Percentiles rank a stretch among this genome's conserved stretches.
Conservation (phyloP, 2,888 invertebrate genomes). For the Tenthredo mesomela region DNA sequence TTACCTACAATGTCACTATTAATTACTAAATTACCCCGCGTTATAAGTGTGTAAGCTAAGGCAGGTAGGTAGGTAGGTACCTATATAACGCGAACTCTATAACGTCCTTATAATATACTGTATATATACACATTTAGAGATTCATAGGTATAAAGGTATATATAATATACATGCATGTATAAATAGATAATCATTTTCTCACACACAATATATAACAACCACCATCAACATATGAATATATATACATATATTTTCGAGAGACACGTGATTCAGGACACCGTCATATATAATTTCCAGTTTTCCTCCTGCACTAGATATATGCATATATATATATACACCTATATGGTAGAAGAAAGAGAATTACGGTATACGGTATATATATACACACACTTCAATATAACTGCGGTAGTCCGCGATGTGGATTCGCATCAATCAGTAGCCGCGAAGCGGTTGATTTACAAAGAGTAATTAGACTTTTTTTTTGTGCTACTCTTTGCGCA, state of each 20-base stretch:
- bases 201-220: not conserved
- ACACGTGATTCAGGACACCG: not conserved
- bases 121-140: not conserved
- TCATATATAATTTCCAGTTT: not conserved
- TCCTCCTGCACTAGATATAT: not conserved
- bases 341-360: not conserved
- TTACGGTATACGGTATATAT: not conserved
- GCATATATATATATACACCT: not conserved
- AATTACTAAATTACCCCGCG: constrained; percentile 72
- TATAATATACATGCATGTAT: not conserved
- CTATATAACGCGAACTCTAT: not conserved
- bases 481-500: not conserved
- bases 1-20: constrained; percentile 74
- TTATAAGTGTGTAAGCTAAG: not conserved
- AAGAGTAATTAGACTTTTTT: constrained; percentile 65
- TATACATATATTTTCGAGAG: not conserved
- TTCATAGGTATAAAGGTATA: not conserved
- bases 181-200: not conserved
- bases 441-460: constrained; percentile 71
- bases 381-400: not conserved
- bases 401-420: not conserved
- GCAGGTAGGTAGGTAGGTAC: not conserved
- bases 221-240: not conserved
- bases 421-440: not conserved
- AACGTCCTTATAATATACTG: not conserved